Base-by-base conservation (phyloP, 2,888 invertebrate genomes). In the Acrocera orbiculus region DNA sequence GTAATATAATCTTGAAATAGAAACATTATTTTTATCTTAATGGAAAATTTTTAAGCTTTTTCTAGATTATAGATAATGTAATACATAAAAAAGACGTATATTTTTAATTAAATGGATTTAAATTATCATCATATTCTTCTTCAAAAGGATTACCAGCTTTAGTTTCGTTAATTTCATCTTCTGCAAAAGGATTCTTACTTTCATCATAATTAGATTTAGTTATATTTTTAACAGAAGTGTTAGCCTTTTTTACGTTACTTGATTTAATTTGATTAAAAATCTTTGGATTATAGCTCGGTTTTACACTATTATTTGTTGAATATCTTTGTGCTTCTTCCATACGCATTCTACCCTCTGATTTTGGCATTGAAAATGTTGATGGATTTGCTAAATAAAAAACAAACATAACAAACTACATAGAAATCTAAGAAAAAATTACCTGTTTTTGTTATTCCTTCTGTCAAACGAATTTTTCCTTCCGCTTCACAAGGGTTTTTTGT, bases 41-140 rank as follows among this genome's bases (percentile, higher is more conserved):
- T n/a, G n/a, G n/a, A n/a, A n/a, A n/a, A n/a, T n/a, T n/a, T n/a
- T n/a, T n/a, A n/a, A n/a, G n/a, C n/a, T n/a, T n/a, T n/a, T n/a
- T n/a, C n/a, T n/a, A n/a, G n/a, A n/a, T n/a, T n/a, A n/a, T n/a
- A n/a, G n/a, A n/a, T n/a, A n/a, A n/a, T n/a, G n/a, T n/a, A n/a
- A n/a, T n/a, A n/a, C n/a, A n/a, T n/a, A n/a, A n/a, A n/a, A n/a
- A n/a, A n/a, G n/a, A n/a, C n/a, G n/a, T n/a, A n/a, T n/a, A 19
- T 7, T 23, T 25, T 27, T 34, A 34, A 25, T 29, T 43, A 53
- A 81, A 82, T 3, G 80, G 81, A 56, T 82, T 81, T 34, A 77
- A 62, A 56, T 76, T 77, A 45, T 71, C 74, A 57, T 82, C 79
- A 50, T 80, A 80, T 51, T 78, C 73, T n/a, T n/a, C n/a, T 40